Evolutionary conservation across 23 tunicate genomes (phyloP), one percentile per base, ranked within the genome.

Genomic region (Diplosoma virens): DNA sequence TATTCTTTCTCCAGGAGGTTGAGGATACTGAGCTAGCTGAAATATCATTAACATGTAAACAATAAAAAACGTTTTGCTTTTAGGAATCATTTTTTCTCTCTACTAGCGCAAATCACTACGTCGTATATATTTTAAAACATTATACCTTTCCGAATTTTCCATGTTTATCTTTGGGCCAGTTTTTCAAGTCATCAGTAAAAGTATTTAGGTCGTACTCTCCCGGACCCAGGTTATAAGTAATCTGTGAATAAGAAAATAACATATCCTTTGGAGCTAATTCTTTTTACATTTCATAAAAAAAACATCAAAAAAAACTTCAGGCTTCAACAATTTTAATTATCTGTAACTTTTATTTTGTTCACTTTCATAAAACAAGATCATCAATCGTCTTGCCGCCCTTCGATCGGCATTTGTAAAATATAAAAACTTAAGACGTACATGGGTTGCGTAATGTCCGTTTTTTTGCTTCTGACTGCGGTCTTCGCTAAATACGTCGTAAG

Each of bases 401-500:
- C n/a, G n/a, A n/a, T n/a, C n/a, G n/a, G n/a, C n/a, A n/a, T n/a
- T n/a, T n/a, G n/a, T n/a, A n/a, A n/a, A n/a, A n/a, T n/a, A n/a
- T n/a, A n/a, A n/a, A n/a, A n/a, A n/a, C n/a, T n/a, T n/a, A 4
- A 29, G 7, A 25, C 80, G 60, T 47, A 87, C 94, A 48, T 28
- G 48, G 18, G 66, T 76, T 22, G 87, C 93, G 27, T 64, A 82
- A 64, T 92, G 97, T 1, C 97, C 97, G 25, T 77, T 76, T 53
- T 80, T 87, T 28, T 59, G 76, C 25, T 79, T 30, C 53, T 85
- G 74, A 34, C 52, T 65, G 25, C 97, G 37, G 29, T 92, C 93
- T 26, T 84, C 94, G 35, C 84, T 84, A 47, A 80, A 89, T 26
- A 85, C 76, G 77, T 95, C 99, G 54, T 89, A 95, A 4, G 99